Conservation (phyloP, 1,140 invertebrate genomes). For the Meloidogyne exigua region DNA sequence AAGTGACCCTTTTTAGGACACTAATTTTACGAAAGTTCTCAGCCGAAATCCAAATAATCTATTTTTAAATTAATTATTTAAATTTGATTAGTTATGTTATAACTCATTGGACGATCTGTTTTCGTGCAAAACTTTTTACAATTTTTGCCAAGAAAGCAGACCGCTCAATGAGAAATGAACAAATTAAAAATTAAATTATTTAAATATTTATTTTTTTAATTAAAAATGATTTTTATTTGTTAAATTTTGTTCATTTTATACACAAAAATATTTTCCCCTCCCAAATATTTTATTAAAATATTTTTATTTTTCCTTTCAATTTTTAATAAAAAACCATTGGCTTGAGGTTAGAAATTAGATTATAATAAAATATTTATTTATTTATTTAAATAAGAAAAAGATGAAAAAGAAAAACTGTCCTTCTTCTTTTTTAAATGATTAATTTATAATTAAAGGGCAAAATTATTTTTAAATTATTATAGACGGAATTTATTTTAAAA, state of each 20-base stretch:
- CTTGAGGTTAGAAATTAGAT: not conserved
- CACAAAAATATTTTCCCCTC: not conserved
- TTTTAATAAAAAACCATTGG: not conserved
- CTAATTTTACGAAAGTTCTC: constrained; percentile 4
- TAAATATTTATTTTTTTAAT: no score
- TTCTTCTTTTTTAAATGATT: no score
- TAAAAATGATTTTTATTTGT: not conserved
- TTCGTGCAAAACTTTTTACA: not conserved
- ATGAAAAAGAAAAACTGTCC: no score
- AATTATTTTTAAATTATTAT: no score
- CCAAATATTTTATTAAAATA: not conserved
- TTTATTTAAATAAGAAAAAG: no score
- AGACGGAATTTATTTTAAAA: no score
- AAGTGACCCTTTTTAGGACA: not conserved
- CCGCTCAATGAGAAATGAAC: not conserved
- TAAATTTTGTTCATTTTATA: not conserved
- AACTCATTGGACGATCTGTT: constrained; percentile 1
- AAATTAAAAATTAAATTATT: not conserved
- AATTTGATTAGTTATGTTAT: not conserved
- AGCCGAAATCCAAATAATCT: not conserved
- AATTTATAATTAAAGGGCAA: no score
- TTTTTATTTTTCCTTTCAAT: not conserved
- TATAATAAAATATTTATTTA: no score
- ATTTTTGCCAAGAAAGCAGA: not conserved
- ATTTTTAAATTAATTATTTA: not conserved